Base-by-base conservation (phyloP, 2,888 invertebrate species). In the Chironomus tentans region DNA sequence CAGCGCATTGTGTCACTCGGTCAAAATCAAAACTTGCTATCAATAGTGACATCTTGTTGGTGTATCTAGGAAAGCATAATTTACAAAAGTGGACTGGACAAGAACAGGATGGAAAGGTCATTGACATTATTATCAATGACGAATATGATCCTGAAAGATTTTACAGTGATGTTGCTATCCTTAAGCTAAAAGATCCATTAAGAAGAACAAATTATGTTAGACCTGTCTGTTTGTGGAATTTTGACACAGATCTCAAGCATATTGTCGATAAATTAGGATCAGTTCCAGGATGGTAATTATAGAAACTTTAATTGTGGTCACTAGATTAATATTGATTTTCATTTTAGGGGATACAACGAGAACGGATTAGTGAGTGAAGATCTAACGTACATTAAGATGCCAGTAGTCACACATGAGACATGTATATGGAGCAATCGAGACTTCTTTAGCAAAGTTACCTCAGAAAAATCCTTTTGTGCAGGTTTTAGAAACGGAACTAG, bases 401-500 rank as follows among this genome's bases (percentile, higher is more conserved):
- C 88, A 0, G 84, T 89, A 7, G 87, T 88, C 0, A 85, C 87
- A 78, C 86, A 86, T 77, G 86, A 87, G 80, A 87, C 87, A 6
- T 89, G 89, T 81, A 85, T 89, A 78, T 82, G 87, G 77, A 88
- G 88, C 0, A 87, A 87, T 81, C 87, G 87, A 78, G 87, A 88
- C 72, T 88, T 89, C 84, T 89, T 87, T 80, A 86, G 86, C 0
- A 82, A 86, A 56, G 88, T 88, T 80, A 87, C 88, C 0, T 87
- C 86, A 0, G 85, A 87, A 1, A 87, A 84, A 78, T 88, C 88
- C 0, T 89, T 81, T 78, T 85, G 85, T 78, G 85, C 85, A 3
- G 85, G 85, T 13, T 85, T 83, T 78, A 79, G 80, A 78, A 85
- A 85, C 78, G 85, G 85, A 22, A 22, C 84, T 81, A 77, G 78